Evolutionary conservation across 2,113 vertebrate genomes (phyloP), one percentile per base, ranked within the genome.

Genomic region (Rhodinocichla rosea): DNA sequence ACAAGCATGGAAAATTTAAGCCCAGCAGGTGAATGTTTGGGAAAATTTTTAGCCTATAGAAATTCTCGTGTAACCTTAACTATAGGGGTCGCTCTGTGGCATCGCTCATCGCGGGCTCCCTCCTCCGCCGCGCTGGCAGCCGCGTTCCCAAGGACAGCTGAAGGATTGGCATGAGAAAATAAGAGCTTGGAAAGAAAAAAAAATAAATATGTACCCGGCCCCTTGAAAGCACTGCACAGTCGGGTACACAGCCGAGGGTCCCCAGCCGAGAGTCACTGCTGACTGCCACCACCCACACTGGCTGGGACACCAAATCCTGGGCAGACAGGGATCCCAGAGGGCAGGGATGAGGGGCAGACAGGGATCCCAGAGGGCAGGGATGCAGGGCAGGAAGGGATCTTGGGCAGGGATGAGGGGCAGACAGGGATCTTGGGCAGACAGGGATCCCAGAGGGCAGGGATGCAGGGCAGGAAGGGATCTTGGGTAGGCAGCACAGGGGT

Each of bases 21-120:
- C 96, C 80, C 93, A 96, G 95, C 96, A 97, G 96, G 96, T 97
- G 95, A 97, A 92, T 89, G 94, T 96, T 97, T 96, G 95, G 94
- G 95, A 96, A 97, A 71, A 89, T 81, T 37, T 90, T 94, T 60
- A 82, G 90, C 86, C 92, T 73, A 92, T 93, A 96, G 94, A 95
- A 95, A 83, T 86, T 86, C 90, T 45, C 90, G 4, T 56, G 92
- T 94, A 93, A 92, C 93, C 88, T 96, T 94, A 94, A 93, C 93
- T 96, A 90, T 89, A 94, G 92, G 73, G 94, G 94, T 93, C 79
- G 88, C 94, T 96, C 16, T 92, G 63, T 89, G 93, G 96, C 71
- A 77, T 69, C 40, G 49, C 79, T 77, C 87, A 23, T 77, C 40
- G 9, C 42, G 22, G 63, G 87, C 87, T 90, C 78, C 69, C 69